A percentile compares a stretch with the other conserved stretches of the same genome.
These are phyloP conservation scores for Bos indicus DNA, from an alignment of 2,113 vertebrate genomes.

Conservation along the genomic window DNA sequence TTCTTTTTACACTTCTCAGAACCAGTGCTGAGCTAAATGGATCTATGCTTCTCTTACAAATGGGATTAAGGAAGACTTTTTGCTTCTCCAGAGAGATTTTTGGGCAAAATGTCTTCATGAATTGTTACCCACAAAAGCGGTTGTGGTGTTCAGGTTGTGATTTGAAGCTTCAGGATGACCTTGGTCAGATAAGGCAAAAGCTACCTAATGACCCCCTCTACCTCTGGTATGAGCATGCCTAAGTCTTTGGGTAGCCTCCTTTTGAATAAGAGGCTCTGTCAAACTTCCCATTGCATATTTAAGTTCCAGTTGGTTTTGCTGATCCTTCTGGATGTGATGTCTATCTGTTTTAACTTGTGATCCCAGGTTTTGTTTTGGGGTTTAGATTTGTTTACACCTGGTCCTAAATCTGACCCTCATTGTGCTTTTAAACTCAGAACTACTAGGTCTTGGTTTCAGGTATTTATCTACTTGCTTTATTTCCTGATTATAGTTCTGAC, in stretches of 20 bases:
- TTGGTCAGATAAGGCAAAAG: neutral
- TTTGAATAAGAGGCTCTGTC: neutral
- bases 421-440: neutral
- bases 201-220: neutral
- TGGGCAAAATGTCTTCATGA: neutral
- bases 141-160: neutral
- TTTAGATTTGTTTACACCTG: neutral
- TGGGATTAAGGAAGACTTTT: neutral
- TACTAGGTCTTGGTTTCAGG: neutral
- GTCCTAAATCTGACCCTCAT: neutral
- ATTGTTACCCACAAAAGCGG: neutral
- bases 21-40: neutral
- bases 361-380: neutral
- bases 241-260: neutral
- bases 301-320: neutral
- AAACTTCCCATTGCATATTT: neutral
- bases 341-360: neutral
- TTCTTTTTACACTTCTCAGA: neutral
- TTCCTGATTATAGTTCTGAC: neutral
- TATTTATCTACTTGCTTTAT: neutral
- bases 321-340: neutral
- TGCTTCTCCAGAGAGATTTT: neutral
- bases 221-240: neutral
- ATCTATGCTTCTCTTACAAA: neutral
- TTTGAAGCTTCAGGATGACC: neutral